Percentiles rank a stretch among this genome's conserved stretches.
These are phyloP conservation scores for Heterodera filipjevi DNA, from an alignment of 2,888 invertebrate species.

Conservation along the genomic window DNA sequence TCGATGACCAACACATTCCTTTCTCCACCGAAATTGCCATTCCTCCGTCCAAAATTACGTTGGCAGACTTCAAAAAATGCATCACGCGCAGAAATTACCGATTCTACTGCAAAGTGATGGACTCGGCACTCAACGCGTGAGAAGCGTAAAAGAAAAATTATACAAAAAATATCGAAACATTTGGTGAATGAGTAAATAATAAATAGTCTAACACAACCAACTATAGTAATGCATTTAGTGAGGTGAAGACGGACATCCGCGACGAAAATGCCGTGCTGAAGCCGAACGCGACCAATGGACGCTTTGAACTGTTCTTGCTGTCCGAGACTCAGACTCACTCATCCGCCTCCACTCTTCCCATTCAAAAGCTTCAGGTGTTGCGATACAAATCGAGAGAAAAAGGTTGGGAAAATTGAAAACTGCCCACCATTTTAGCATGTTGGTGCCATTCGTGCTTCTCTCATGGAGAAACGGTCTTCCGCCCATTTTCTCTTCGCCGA, in stretches of 20 bases:
- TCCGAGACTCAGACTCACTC: constrained; percentile 26
- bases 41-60: constrained; percentile 43
- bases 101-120: constrained; percentile 36
- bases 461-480: constrained; percentile 24
- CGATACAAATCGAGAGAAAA: background rate
- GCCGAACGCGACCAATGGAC: constrained; percentile 35
- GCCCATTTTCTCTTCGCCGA: background rate
- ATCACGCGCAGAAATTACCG: constrained; percentile 43
- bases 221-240: constrained; percentile 22
- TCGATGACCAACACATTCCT: constrained; percentile 44
- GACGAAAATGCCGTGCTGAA: constrained; percentile 39
- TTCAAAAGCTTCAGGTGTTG: constrained; percentile 21
- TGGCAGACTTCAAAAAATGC: constrained; percentile 41
- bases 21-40: constrained; percentile 41
- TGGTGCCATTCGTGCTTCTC: constrained; percentile 24
- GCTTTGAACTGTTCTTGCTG: constrained; percentile 38
- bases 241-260: constrained; percentile 45
- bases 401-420: background rate
- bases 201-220: background rate
- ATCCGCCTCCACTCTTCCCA: constrained; percentile 19
- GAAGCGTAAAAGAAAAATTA: background rate
- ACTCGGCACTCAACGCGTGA: constrained; percentile 38
- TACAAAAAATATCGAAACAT: no score
- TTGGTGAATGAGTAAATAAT: no score
- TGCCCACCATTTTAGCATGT: constrained; percentile 7